phyloP scores from a whole-genome alignment of 2,797 vertebrate genomes.

The Myiotriccus ornatus region DNA sequence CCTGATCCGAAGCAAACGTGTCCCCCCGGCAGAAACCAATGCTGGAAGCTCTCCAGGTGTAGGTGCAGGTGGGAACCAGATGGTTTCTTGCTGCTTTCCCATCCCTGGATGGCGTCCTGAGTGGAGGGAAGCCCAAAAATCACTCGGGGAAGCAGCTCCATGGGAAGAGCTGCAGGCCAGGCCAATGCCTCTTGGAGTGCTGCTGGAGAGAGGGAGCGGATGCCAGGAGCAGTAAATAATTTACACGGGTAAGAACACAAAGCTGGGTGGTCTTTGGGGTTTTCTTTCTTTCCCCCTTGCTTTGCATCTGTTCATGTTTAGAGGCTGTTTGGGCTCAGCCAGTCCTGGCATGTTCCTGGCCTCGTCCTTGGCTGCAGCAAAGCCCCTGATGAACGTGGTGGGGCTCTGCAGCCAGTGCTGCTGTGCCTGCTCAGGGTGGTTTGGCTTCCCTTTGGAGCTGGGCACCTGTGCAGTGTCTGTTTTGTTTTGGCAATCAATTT shows the following conservation, averaged over 20 bases:
- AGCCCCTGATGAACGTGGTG: too few species aligned
- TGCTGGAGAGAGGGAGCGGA: not conserved
- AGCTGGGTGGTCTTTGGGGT: slow-evolving; percentile 22
- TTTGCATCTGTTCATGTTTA: slow-evolving; percentile 48
- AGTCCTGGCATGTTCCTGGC: not conserved
- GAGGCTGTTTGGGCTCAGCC: not conserved
- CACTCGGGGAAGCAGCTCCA: not conserved
- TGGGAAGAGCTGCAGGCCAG: not conserved
- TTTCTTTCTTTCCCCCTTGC: not conserved
- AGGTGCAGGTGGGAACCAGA: not conserved
- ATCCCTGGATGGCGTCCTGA: rapidly evolving
- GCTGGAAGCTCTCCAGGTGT: not conserved
- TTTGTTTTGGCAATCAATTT: not conserved
- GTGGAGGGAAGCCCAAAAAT: not conserved
- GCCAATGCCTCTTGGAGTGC: not conserved
- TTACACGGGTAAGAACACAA: slow-evolving; percentile 1
- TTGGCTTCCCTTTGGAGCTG: not conserved
- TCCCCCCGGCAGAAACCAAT: not conserved
- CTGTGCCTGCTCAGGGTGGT: not conserved
- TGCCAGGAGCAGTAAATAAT: slow-evolving; percentile 40
- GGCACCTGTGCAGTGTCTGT: not conserved
- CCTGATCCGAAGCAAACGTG: not conserved
- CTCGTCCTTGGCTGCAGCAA: not conserved
- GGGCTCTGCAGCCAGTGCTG: not conserved
- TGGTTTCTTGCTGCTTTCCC: not conserved